Evolutionary conservation across 2,797 vertebrate genomes (phyloP).

Genomic region (Pseudochirops cupreus): DNA sequence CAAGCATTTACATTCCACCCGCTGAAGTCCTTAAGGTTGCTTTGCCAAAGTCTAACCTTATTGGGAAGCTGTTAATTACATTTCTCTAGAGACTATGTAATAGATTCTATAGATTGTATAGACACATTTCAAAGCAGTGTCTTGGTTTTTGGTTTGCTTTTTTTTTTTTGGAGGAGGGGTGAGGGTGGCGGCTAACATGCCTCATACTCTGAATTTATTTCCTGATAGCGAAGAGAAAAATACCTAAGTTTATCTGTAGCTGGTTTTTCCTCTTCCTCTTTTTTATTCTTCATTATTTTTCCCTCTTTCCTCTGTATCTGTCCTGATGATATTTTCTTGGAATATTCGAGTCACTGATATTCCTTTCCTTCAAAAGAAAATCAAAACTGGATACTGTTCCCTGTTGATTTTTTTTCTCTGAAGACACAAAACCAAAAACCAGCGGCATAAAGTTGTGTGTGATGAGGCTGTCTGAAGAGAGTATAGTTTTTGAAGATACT

Average conservation of each 20-base stretch:
- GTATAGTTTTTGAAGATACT: conserved; percentile 46
- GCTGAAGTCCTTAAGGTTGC: conserved; percentile 66
- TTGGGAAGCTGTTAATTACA: conserved; percentile 44
- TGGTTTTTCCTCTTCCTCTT: neutral
- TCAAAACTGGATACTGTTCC: neutral
- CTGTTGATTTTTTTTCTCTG: conserved; percentile 13
- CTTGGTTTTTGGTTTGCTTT: no score
- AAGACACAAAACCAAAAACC: conserved; percentile 20
- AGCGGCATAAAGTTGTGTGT: neutral
- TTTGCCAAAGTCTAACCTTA: conserved; percentile 70
- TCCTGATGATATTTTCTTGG: conserved; percentile 23
- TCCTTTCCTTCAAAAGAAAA: conserved; percentile 25
- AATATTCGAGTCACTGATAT: conserved; percentile 48
- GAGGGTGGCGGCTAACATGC: neutral
- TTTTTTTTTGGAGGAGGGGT: neutral
- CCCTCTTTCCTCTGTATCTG: neutral
- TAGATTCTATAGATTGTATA: conserved; percentile 47
- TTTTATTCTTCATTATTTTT: neutral
- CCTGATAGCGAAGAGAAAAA: neutral
- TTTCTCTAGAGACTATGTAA: conserved; percentile 28
- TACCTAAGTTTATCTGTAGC: neutral
- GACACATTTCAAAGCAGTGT: conserved; percentile 11
- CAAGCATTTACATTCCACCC: conserved; percentile 71
- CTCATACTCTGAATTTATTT: conserved; percentile 32
- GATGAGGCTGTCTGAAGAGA: conserved; percentile 16